Conservation (phyloP, 2,113 vertebrate species). For the Todiramphus chloris region DNA sequence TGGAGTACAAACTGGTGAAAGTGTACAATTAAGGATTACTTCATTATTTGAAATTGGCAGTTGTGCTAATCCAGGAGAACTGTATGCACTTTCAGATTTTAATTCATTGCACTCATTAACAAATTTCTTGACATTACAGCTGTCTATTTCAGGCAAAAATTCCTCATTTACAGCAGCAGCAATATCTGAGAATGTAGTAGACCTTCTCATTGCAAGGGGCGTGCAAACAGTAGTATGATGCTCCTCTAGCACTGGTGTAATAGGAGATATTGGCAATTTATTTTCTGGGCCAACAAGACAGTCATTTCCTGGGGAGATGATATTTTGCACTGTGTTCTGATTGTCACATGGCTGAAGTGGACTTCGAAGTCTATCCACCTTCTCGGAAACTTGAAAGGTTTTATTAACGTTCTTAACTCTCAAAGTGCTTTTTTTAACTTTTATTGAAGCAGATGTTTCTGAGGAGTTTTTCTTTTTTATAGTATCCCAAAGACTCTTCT, state of each 20-base stretch:
- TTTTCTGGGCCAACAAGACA: slow-evolving; percentile 40
- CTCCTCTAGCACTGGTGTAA: slow-evolving; percentile 47
- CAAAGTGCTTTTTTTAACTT: slow-evolving; percentile 46
- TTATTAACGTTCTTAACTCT: slow-evolving; percentile 78
- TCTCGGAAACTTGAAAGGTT: slow-evolving; percentile 81
- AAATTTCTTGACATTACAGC: not conserved
- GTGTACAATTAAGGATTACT: slow-evolving; percentile 50
- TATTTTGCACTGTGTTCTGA: not conserved
- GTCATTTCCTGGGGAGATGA: not conserved
- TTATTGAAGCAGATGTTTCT: slow-evolving; percentile 17
- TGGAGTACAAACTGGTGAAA: slow-evolving; percentile 71
- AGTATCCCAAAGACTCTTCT: slow-evolving; percentile 89
- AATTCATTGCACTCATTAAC: not conserved
- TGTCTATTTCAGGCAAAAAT: slow-evolving; percentile 33
- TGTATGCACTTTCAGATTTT: not conserved
- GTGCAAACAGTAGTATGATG: not conserved
- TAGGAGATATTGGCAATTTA: slow-evolving; percentile 56
- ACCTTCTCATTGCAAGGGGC: slow-evolving; percentile 45
- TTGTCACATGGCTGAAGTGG: slow-evolving; percentile 84
- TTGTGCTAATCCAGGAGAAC: not conserved
- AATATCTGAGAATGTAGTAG: slow-evolving; percentile 55
- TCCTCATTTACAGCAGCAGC: not conserved
- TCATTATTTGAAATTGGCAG: slow-evolving; percentile 31
- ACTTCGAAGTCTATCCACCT: slow-evolving; percentile 73
- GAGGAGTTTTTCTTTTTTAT: slow-evolving; percentile 81